Percentiles rank a stretch among this genome's conserved stretches.
phyloP scores from a whole-genome alignment of 2,888 invertebrate species.

The Xestia c-nigrum region DNA sequence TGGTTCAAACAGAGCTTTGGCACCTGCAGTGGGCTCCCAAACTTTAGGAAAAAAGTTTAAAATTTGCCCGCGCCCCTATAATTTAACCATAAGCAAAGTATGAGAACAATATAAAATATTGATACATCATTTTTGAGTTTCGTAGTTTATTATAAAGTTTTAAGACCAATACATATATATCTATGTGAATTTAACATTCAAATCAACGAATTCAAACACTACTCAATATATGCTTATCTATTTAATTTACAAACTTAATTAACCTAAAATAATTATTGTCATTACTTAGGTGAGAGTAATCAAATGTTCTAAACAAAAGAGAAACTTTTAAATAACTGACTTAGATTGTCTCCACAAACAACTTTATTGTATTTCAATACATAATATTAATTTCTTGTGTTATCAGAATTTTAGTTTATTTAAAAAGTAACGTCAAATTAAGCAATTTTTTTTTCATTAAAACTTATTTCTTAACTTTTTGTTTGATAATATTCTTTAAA shows the following conservation, averaged over 20 bases:
- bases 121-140: background rate
- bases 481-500: constrained; percentile 11
- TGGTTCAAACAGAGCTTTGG: background rate
- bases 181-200: background rate
- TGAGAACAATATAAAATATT: background rate
- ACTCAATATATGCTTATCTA: background rate
- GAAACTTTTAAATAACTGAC: constrained; percentile 3
- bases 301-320: constrained; percentile 8
- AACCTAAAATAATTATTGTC: background rate
- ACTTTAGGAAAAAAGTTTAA: constrained; percentile 34
- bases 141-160: constrained; percentile 1
- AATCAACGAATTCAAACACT: background rate
- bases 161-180: no score
- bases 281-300: background rate
- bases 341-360: background rate
- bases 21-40: background rate
- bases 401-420: background rate
- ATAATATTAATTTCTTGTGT: background rate
- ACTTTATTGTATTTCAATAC: background rate
- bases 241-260: background rate
- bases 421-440: background rate
- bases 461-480: constrained; percentile 36
- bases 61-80: constrained; percentile 5
- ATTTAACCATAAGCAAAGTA: constrained; percentile 20
- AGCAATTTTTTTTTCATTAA: constrained; percentile 3